Conservation (phyloP, 2,888 invertebrate species). For the Lasioglossum vierecki region DNA sequence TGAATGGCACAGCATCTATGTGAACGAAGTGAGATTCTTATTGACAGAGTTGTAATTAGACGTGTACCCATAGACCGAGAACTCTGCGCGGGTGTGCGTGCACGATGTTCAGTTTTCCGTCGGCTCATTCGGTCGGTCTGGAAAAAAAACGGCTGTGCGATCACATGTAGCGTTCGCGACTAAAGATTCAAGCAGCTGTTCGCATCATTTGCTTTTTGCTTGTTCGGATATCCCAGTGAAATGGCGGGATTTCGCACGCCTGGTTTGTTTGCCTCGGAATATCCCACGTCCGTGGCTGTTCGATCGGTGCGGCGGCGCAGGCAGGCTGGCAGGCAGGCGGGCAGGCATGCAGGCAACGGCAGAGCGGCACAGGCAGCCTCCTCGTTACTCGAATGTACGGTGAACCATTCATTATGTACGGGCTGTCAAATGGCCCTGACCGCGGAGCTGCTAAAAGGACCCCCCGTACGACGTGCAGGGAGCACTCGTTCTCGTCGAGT, state of each 20-base stretch:
- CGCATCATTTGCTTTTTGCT: conserved; percentile 24
- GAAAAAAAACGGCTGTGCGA: neutral
- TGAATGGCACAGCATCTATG: neutral
- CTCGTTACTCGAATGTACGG: conserved; percentile 60
- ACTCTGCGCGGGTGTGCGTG: neutral
- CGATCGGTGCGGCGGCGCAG: conserved; percentile 40
- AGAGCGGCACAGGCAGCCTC: conserved; percentile 30
- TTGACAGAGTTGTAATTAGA: conserved; percentile 1
- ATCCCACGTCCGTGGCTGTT: conserved; percentile 46
- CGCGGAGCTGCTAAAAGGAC: conserved; percentile 79
- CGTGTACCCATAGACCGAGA: neutral
- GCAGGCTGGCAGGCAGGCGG: neutral
- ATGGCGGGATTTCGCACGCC: conserved; percentile 41
- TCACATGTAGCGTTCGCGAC: neutral
- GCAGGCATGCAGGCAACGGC: neutral
- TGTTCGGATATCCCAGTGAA: conserved; percentile 17
- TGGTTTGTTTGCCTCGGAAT: conserved; percentile 53
- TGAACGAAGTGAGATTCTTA: neutral
- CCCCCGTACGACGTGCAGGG: conserved; percentile 52
- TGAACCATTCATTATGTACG: conserved; percentile 77
- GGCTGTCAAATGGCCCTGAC: conserved; percentile 78
- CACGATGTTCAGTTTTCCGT: neutral
- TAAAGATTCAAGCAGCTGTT: conserved; percentile 8
- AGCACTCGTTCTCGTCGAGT: conserved; percentile 72
- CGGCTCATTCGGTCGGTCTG: neutral